Evolutionary conservation across 2,113 vertebrate species (phyloP).

Genomic region (Montifringilla adamsi): DNA sequence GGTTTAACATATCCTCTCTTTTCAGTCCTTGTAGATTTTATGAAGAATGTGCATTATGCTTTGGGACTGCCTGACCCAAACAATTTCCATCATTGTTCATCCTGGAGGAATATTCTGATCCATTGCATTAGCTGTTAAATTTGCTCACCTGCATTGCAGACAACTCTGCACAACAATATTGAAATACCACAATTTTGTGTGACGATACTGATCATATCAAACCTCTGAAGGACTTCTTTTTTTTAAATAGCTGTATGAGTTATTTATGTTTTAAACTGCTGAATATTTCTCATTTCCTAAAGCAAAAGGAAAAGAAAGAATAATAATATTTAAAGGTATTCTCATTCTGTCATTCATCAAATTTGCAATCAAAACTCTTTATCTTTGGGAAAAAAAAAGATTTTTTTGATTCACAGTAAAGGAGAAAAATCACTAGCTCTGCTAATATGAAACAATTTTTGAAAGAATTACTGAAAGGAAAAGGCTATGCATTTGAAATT

Average conservation of each 20-base stretch:
- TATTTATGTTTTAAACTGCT: not conserved
- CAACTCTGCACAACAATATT: not conserved
- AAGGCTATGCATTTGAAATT: not conserved
- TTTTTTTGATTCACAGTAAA: not conserved
- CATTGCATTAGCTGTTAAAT: not conserved
- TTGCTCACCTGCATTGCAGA: not conserved
- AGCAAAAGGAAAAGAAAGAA: not conserved
- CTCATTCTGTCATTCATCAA: not conserved
- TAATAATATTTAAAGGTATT: not conserved
- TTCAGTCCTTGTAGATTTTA: not conserved
- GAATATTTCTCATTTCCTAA: not conserved
- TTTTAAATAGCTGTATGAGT: not conserved
- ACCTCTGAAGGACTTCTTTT: not conserved
- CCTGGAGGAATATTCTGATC: not conserved
- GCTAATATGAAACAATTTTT: not conserved
- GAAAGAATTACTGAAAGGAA: not conserved
- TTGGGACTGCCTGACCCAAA: not conserved
- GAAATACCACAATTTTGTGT: not conserved
- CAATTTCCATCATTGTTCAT: not conserved
- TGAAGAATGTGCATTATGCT: fast-evolving
- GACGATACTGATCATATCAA: not conserved
- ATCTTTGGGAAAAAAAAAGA: not conserved
- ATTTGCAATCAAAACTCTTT: not conserved
- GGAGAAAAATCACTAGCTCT: not conserved
- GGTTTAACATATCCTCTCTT: not conserved